Base-by-base conservation (phyloP, 2,113 vertebrate genomes). In the Cynocephalus volans region DNA sequence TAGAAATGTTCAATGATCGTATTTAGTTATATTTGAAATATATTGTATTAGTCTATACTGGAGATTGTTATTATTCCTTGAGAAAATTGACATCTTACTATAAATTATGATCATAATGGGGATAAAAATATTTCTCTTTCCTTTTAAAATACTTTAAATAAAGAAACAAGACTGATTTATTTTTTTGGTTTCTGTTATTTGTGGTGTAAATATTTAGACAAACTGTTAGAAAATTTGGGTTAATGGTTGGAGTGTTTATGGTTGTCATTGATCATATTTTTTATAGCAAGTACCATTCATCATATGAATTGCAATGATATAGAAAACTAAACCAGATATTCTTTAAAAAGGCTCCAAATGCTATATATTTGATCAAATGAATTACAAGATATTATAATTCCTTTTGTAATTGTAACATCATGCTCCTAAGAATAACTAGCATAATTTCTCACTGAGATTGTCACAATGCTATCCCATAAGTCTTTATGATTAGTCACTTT, bases 221-320 rank as follows among this genome's bases (percentile, higher is more conserved):
- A 88, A 91, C 52, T 64, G 3, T 52, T 65, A 60, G 50, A 72
- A 90, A 64, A 88, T 89, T 18, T 92, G 21, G 58, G 13, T 95
- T 95, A 60, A 96, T 54, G 4, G 7, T 73, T 56, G 33, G 76
- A 95, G 93, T 24, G 92, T 52, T 89, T 54, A 84, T 23, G 41
- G 19, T 31, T 94, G 88, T 33, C 56, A 62, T 56, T 54, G 24
- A 89, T 50, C 12, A 92, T 50, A 56, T 94, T 90, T 97, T 94
- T 97, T 92, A 13, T 79, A 56, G 77, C 45, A 87, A 91, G 14
- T 97, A 45, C 0, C n/a, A 56, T 93, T 81, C 82, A 4, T 67
- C 77, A 1, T 64, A 62, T 69, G 65, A 95, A 14, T 1, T 93
- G 3, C 4, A 86, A 7, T 62, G 62, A 83, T 14, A 87, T 14